These are phyloP conservation scores for Ancistrus triradiatus DNA, from an alignment of 2,113 vertebrate genomes.

Conservation along the genomic window DNA sequence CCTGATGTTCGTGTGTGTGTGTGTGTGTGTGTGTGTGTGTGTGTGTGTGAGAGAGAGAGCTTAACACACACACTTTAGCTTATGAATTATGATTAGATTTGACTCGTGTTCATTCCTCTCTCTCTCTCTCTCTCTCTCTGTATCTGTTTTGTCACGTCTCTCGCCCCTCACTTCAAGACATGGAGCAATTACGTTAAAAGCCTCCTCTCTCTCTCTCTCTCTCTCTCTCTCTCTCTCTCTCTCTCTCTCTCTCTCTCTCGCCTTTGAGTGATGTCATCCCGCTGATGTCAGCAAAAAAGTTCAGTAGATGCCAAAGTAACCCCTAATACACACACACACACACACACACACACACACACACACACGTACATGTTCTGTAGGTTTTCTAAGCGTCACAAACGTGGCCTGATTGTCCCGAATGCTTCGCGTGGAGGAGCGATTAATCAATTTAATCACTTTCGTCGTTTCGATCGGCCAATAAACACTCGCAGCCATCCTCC, in stretches of 20 bases:
- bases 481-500: slow-evolving; percentile 9
- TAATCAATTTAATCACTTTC: slow-evolving; percentile 41
- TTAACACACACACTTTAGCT: too few relatives aligned
- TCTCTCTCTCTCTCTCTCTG: slow-evolving; percentile 11
- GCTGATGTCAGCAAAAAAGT: slow-evolving; percentile 66
- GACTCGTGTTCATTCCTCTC: slow-evolving; percentile 28
- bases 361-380: slow-evolving; percentile 22
- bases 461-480: slow-evolving; percentile 34
- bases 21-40: too few relatives aligned
- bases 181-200: slow-evolving; percentile 48
- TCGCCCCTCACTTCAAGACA: slow-evolving; percentile 5
- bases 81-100: too few relatives aligned
- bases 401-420: slow-evolving; percentile 26
- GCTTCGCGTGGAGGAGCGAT: slow-evolving; percentile 21
- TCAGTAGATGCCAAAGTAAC: slow-evolving; percentile 55
- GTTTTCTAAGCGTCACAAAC: slow-evolving; percentile 46
- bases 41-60: too few relatives aligned
- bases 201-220: slow-evolving; percentile 30
- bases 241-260: slow-evolving; percentile 8
- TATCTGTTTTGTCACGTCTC: too few relatives aligned
- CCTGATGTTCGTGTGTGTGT: too few relatives aligned
- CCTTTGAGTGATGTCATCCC: slow-evolving; percentile 64
- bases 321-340: slow-evolving; percentile 22
- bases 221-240: slow-evolving; percentile 4
- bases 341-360: slow-evolving; percentile 15